Conservation (phyloP, 2,797 vertebrate genomes). For the Coccyzus lansbergi region DNA sequence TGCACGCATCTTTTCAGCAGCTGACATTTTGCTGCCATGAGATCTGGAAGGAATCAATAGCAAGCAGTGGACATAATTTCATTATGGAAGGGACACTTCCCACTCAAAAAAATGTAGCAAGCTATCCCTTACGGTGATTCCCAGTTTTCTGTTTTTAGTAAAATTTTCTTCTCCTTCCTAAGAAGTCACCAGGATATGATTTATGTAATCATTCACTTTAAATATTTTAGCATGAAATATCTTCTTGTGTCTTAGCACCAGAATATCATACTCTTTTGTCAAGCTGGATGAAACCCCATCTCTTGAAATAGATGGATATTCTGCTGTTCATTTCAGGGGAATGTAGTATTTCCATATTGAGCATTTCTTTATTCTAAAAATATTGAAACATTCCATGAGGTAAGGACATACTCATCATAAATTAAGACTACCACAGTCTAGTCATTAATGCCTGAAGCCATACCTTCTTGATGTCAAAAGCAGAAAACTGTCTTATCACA, state of each 20-base stretch:
- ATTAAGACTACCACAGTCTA: not conserved
- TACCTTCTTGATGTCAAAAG: not conserved
- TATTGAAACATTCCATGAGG: not conserved
- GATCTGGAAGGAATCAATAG: not conserved
- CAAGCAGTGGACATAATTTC: not conserved
- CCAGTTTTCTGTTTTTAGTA: not conserved
- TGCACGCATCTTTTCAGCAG: fast-evolving
- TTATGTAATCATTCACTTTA: not conserved
- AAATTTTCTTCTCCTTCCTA: not conserved
- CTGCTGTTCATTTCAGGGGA: not conserved
- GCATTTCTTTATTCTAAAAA: not conserved
- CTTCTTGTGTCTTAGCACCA: not conserved
- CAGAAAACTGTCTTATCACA: not conserved
- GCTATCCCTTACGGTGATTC: not conserved
- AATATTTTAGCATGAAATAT: not conserved
- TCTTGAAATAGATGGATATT: not conserved
- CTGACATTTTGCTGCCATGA: not conserved
- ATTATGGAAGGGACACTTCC: not conserved
- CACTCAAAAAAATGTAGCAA: not conserved
- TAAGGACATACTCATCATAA: not conserved
- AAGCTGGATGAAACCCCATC: not conserved
- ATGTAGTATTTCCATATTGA: not conserved
- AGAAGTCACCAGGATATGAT: not conserved
- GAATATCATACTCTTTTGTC: not conserved
- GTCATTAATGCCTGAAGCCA: not conserved